Evolutionary conservation across 2,113 vertebrate species (phyloP), one percentile per base, ranked within the genome.

Genomic region (Bubo bubo): DNA sequence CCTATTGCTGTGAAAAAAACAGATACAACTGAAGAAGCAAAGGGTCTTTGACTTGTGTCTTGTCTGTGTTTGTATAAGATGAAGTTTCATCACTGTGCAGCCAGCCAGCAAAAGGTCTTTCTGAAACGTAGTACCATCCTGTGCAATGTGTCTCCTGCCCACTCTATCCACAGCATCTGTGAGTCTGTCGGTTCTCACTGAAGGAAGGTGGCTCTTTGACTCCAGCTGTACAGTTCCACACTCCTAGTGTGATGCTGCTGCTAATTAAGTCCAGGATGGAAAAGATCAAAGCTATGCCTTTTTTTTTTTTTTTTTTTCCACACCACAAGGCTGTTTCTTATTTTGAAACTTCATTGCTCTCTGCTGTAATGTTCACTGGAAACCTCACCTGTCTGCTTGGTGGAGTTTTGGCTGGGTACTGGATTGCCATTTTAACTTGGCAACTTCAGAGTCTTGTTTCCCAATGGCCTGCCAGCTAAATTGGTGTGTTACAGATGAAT

Each of bases 401-500:
- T 96, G 67, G 83, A 73, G 41, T 90, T 86, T 81, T 14, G 37
- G 21, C 58, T 90, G 79, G 79, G 59, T 50, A n/a, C 41, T 92
- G 71, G 73, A 56, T 93, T 90, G 76, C 53, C 88, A 74, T 95
- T 96, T 96, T 95, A 72, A 85, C 55, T 97, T 96, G 96, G 89
- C 97, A 96, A 84, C 86, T 90, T 93, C 37, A 58, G 79, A 81
- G 41, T 67, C 87, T 77, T 79, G 90, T 94, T 93, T 95, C 95
- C 94, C 94, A 94, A 3, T 90, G 95, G 93, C 81, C 91, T 97
- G 87, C 95, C 95, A 97, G 95, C 94, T 95, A 96, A 96, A 97
- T 96, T 94, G 90, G 92, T 95, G 84, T 86, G 93, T 96, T 97
- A 93, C 87, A 93, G 95, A 90, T 93, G 96, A 96, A 93, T 95